Evolutionary conservation across 1,140 invertebrate genomes (phyloP).

Genomic region (Pogonomyrmex californicus): DNA sequence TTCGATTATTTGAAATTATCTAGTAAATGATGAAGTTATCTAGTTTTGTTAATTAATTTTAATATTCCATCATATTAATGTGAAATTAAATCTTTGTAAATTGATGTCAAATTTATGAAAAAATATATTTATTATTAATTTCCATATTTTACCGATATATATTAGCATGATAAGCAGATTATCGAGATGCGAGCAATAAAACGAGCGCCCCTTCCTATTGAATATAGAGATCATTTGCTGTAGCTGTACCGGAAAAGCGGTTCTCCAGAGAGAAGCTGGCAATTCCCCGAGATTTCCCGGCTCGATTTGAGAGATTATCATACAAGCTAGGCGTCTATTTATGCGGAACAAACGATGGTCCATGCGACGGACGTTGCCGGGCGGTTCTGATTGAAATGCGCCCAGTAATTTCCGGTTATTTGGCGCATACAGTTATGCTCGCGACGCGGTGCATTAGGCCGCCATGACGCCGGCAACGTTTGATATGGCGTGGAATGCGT

Average conservation of each 20-base stretch:
- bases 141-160: background rate
- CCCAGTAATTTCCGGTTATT: slow-evolving; percentile 80
- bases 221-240: slow-evolving; percentile 36
- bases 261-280: slow-evolving; percentile 35
- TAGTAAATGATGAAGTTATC: background rate
- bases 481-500: slow-evolving; percentile 71
- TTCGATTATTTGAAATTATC: background rate
- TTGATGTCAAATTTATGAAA: background rate
- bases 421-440: slow-evolving; percentile 73
- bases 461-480: slow-evolving; percentile 72
- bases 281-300: slow-evolving; percentile 60
- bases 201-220: slow-evolving; percentile 13
- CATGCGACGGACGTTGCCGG: slow-evolving; percentile 67
- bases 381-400: slow-evolving; percentile 77
- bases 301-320: slow-evolving; percentile 76
- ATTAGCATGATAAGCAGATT: slow-evolving; percentile 10
- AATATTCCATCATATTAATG: background rate
- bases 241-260: slow-evolving; percentile 38
- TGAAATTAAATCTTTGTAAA: background rate
- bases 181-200: slow-evolving; percentile 23
- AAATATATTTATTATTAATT: background rate
- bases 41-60: background rate
- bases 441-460: slow-evolving; percentile 70
- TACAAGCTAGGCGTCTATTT: slow-evolving; percentile 71
- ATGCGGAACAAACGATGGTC: slow-evolving; percentile 77